phyloP scores from a whole-genome alignment of 1,140 invertebrate genomes.

The Achatina immaculata region DNA sequence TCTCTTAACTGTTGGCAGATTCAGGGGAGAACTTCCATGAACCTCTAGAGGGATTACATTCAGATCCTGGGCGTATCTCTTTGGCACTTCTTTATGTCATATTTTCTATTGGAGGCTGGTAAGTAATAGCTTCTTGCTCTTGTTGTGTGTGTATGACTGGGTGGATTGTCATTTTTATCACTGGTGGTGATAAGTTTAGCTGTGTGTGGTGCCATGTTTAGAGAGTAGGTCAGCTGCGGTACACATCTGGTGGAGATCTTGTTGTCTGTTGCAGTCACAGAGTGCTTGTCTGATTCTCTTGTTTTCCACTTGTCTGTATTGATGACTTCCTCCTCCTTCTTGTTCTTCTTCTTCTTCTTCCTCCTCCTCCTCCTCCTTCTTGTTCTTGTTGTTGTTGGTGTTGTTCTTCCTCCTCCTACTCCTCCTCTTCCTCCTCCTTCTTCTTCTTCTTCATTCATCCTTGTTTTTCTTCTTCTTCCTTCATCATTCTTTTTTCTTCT shows the following conservation, averaged over 20 bases:
- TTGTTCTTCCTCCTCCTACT: background rate
- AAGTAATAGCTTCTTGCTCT: constrained; percentile 57
- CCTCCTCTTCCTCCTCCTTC: background rate
- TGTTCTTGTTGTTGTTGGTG: background rate
- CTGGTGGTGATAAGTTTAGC: background rate
- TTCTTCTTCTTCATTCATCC: background rate
- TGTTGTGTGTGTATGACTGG: background rate
- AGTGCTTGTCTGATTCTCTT: background rate
- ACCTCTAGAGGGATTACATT: constrained; percentile 89
- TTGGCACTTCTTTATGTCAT: constrained; percentile 97
- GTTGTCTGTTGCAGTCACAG: no score
- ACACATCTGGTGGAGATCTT: no score
- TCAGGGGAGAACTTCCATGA: constrained; percentile 84
- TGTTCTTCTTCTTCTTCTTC: background rate
- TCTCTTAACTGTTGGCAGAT: no score
- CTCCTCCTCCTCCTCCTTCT: background rate
- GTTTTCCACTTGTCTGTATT: background rate
- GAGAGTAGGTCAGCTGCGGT: no score
- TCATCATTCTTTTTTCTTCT: constrained; percentile 5
- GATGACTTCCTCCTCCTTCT: background rate
- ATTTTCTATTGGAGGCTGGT: constrained; percentile 98
- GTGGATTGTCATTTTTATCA: background rate
- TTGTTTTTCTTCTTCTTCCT: background rate
- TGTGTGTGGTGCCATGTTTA: no score
- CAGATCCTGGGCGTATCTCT: constrained; percentile 89